Evolutionary conservation across 2,113 vertebrate species (phyloP).

Genomic region (Helogale parvula): DNA sequence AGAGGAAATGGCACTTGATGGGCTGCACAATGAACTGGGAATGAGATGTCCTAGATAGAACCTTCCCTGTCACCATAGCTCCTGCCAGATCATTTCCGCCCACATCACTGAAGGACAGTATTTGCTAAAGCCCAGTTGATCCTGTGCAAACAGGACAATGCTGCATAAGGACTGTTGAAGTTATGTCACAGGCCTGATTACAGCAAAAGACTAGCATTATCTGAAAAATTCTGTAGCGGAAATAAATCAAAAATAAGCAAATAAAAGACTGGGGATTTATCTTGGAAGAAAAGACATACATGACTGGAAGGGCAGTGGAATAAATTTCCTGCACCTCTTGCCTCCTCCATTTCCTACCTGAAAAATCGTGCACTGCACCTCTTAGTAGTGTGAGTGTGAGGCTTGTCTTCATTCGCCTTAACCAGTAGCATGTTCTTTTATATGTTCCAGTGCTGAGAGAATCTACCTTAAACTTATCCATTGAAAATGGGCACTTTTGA

Average conservation of each 20-base stretch:
- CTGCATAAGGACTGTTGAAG: neutral
- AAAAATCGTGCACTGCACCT: neutral
- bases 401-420: neutral
- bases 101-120: neutral
- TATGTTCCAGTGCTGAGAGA: neutral
- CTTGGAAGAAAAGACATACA: neutral
- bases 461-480: neutral
- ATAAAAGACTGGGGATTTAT: neutral
- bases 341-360: neutral
- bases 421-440: neutral
- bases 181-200: neutral
- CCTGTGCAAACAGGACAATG: neutral
- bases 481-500: neutral
- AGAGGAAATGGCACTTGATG: constrained; percentile 2
- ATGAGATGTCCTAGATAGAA: neutral
- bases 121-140: constrained; percentile 5
- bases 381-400: neutral
- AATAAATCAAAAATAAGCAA: neutral
- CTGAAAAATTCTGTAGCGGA: neutral
- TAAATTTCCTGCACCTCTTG: neutral
- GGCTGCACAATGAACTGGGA: neutral
- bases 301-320: accelerated
- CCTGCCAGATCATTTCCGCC: neutral
- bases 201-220: neutral
- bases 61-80: neutral